Evolutionary conservation across 2,113 vertebrate species (phyloP).

Genomic region (Cygnus buccinator): DNA sequence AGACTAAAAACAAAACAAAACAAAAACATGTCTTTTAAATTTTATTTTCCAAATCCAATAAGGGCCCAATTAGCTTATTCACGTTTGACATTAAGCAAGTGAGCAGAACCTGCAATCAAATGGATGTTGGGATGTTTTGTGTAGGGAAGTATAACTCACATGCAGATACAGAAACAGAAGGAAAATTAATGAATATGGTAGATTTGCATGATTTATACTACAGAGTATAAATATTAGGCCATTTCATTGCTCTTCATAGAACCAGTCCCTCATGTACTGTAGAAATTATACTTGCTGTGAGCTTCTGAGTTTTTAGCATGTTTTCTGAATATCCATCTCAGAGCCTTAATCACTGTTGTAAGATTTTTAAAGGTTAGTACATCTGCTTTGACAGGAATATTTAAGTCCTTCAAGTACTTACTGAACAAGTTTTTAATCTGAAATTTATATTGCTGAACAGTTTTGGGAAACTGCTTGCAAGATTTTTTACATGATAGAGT

Average conservation of each 20-base stretch:
- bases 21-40: no score
- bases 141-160: background rate
- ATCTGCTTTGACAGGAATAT: background rate
- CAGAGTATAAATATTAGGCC: background rate
- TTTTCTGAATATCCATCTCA: background rate
- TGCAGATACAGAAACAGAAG: background rate
- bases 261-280: background rate
- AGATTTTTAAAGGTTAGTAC: background rate
- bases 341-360: background rate
- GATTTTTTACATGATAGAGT: background rate
- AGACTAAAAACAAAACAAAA: background rate
- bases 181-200: background rate
- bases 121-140: background rate
- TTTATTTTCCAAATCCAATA: background rate
- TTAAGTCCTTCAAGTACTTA: background rate
- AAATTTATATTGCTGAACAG: background rate
- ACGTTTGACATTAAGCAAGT: background rate
- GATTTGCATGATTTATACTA: background rate
- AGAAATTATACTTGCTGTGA: background rate
- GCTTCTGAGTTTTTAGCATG: background rate
- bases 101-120: background rate
- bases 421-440: background rate
- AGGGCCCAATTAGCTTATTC: background rate
- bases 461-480: background rate
- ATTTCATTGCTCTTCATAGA: background rate